These are phyloP conservation scores for Etheostoma perlongum DNA, from an alignment of 2,797 vertebrate genomes.

Conservation along the genomic window DNA sequence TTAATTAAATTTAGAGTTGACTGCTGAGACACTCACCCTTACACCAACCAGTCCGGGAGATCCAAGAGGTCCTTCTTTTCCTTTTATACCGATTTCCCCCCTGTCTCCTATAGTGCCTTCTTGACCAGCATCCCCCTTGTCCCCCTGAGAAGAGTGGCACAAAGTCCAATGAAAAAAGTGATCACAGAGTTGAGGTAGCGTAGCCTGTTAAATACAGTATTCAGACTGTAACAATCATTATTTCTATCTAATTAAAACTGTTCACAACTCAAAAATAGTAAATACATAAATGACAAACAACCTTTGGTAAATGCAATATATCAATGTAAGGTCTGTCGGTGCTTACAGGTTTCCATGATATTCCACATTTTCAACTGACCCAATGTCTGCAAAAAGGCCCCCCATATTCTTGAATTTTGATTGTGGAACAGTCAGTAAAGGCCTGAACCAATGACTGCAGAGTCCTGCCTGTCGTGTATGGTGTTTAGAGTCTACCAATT, in stretches of 20 bases:
- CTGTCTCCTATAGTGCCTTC: constrained; percentile 91
- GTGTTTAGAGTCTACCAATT: not conserved
- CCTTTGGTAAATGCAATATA: not conserved
- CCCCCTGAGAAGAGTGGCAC: constrained; percentile 85
- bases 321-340: not conserved
- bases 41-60: constrained; percentile 89
- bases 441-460: not conserved
- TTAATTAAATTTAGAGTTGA: constrained; percentile 33
- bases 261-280: not conserved
- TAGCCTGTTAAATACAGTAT: constrained; percentile 2
- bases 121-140: constrained; percentile 91
- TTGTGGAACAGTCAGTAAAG: not conserved
- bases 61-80: constrained; percentile 89
- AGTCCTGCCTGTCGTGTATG: not conserved
- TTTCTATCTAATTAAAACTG: not conserved
- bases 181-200: not conserved
- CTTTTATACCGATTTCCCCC: constrained; percentile 90
- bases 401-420: not conserved
- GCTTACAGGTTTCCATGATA: not conserved
- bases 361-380: not conserved
- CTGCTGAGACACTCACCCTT: constrained; percentile 86
- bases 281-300: not conserved
- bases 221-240: not conserved
- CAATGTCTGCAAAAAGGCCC: not conserved
- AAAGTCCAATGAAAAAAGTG: constrained; percentile 11